These are phyloP conservation scores for Sitodiplosis mosellana DNA, from an alignment of 1,140 invertebrate genomes.

Conservation along the genomic window DNA sequence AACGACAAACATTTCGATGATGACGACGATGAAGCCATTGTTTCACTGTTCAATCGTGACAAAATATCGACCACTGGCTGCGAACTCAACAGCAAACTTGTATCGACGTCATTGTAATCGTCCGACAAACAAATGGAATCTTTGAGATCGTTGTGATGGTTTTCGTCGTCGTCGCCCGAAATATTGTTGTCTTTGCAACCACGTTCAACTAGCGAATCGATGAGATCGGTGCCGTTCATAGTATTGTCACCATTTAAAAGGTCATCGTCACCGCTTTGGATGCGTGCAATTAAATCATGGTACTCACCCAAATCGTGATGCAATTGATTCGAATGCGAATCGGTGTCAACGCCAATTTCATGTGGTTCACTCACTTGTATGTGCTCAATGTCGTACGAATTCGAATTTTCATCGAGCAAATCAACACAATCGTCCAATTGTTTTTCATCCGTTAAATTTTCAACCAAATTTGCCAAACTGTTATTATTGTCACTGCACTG, in stretches of 20 bases:
- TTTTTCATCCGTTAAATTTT: too few relatives aligned
- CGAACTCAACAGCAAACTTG: conserved; percentile 29
- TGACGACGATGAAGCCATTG: conserved; percentile 11
- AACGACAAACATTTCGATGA: conserved; percentile 22
- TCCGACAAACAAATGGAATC: conserved; percentile 14
- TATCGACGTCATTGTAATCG: conserved; percentile 35
- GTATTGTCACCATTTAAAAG: conserved; percentile 32
- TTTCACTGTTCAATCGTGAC: conserved; percentile 28
- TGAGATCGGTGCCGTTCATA: conserved; percentile 25
- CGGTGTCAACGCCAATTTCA: background rate
- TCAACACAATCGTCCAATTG: too few relatives aligned
- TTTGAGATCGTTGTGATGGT: conserved; percentile 18
- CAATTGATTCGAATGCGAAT: background rate
- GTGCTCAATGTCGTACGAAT: too few relatives aligned
- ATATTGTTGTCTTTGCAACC: conserved; percentile 35
- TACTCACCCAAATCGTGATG: background rate
- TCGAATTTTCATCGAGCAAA: too few relatives aligned
- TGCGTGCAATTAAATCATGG: conserved; percentile 1
- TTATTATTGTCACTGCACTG: too few relatives aligned
- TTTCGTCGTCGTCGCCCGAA: background rate
- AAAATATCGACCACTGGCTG: conserved; percentile 36
- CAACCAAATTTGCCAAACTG: too few relatives aligned
- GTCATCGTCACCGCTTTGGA: conserved; percentile 17
- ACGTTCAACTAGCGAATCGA: conserved; percentile 36
- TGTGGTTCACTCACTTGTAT: too few relatives aligned